Base-by-base conservation (phyloP, 2,113 vertebrate genomes). In the Sisor rabdophorus region DNA sequence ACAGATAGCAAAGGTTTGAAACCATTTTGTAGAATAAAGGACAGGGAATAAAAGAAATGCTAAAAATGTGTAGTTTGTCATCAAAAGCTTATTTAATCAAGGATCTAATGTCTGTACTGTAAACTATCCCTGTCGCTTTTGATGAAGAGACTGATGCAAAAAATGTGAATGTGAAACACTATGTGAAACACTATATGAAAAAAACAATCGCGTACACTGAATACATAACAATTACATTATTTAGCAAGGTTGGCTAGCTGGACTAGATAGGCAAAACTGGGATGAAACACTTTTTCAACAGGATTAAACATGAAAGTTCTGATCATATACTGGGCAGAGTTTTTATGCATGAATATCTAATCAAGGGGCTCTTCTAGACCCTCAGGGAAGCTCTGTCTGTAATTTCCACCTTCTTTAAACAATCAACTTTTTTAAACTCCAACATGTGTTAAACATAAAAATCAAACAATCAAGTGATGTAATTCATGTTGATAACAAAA, bases 1-100 rank as follows among this genome's bases (percentile, higher is more conserved):
- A 69, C 55, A 70, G 75, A 70, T 60, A 77, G 30, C 11, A n/a
- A 68, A 36, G 44, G n/a, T n/a, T n/a, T n/a, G n/a, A n/a, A n/a
- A n/a, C n/a, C n/a, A 15, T 75, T 56, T 20, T 47, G 19, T 28
- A 30, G 11, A 56, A 55, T n/a, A 19, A 2, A 76, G 53, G 12
- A 76, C 20, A 24, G 30, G 20, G 40, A 67, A 54, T 53, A 22
- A 56, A 36, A 56, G 24, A 67, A 67, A 67, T 4, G 15, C 52
- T 36, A 11, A 4, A 15, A 30, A 68, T 77, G 28, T 60, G 22
- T 24, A 52, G 64, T 54, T 65, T 54, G 20, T 69, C 64, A 17
- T 16, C 64, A 13, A 24, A 58, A 28, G 50, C 26, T 56, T 15
- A 53, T 56, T 44, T 68, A 40, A 47, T 40, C 73, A 63, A 24